Conservation (phyloP, 2,888 invertebrate genomes). For the Nineta flava region DNA sequence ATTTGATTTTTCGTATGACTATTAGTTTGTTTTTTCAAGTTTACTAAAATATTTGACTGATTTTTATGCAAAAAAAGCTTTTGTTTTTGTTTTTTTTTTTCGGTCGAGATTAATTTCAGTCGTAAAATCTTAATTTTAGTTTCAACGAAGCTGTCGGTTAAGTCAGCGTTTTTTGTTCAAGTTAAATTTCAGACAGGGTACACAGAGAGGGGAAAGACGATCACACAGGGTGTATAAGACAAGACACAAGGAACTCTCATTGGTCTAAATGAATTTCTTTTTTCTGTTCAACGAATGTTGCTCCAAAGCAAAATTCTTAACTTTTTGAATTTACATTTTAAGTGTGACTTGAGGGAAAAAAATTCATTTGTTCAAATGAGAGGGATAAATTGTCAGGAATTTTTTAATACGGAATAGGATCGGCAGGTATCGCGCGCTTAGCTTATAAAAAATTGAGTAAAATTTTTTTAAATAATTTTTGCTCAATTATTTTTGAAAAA, state of each 20-base stretch:
- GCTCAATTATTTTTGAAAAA: no score
- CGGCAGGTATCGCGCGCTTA: slow-evolving; percentile 2
- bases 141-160: background rate
- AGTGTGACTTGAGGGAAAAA: background rate
- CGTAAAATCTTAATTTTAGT: no score
- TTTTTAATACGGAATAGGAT: background rate
- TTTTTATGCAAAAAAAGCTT: no score
- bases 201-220: slow-evolving; percentile 50
- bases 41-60: no score
- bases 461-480: no score
- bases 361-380: background rate
- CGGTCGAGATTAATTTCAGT: no score
- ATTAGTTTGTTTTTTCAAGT: no score
- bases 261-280: background rate
- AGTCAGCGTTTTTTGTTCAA: background rate
- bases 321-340: background rate
- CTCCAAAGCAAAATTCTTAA: background rate
- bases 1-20: no score
- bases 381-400: background rate
- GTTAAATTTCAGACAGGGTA: slow-evolving; percentile 7
- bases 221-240: slow-evolving; percentile 84
- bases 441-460: slow-evolving; percentile 1
- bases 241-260: slow-evolving; percentile 55
- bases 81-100: no score
- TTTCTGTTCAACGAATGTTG: background rate